Evolutionary conservation across 2,797 vertebrate genomes (phyloP).

Genomic region (Carcharodon carcharias): DNA sequence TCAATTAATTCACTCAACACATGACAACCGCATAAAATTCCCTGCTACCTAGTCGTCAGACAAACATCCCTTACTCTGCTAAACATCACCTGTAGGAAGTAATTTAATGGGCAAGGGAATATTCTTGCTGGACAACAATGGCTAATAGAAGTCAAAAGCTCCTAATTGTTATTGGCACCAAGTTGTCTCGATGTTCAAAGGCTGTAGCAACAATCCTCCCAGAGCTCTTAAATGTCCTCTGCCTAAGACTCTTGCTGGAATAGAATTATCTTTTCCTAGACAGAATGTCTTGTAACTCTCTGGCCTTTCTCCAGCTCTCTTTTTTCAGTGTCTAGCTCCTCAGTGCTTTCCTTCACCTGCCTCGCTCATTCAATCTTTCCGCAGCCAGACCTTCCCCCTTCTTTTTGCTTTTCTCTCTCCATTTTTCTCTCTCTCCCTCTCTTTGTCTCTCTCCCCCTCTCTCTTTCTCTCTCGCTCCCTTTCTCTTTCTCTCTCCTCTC

Average conservation of each 20-base stretch:
- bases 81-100: not conserved
- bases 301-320: not conserved
- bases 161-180: conserved; percentile 6
- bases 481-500: not conserved
- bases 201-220: not conserved
- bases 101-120: not conserved
- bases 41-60: not conserved
- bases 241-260: not conserved
- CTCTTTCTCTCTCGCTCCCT: too few relatives aligned
- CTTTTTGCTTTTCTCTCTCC: not conserved
- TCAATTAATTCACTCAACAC: not conserved
- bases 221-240: not conserved
- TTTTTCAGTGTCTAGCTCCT: not conserved
- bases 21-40: not conserved
- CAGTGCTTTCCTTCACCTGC: not conserved
- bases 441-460: too few relatives aligned
- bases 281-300: not conserved
- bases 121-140: not conserved
- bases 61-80: not conserved
- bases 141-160: not conserved
- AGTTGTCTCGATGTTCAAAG: not conserved
- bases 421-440: too few relatives aligned
- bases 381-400: not conserved
- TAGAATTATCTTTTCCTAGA: not conserved
- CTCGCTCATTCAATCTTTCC: not conserved